A percentile compares a stretch with the other conserved stretches of the same genome.
phyloP scores from a whole-genome alignment of 2,797 vertebrate species.

The Synaphobranchus kaupii region DNA sequence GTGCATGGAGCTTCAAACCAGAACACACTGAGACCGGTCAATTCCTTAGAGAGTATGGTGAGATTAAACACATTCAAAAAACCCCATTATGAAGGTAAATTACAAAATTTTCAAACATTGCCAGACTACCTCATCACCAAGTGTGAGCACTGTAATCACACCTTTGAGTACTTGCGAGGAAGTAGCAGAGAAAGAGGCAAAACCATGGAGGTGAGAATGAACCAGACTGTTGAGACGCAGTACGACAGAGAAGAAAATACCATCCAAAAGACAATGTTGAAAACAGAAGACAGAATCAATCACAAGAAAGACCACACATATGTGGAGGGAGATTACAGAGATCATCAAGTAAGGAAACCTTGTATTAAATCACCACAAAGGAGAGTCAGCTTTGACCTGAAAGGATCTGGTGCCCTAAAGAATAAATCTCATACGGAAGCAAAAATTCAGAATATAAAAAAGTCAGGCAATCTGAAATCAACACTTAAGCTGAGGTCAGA shows the following conservation, averaged over 20 bases:
- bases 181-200: constrained; percentile 39
- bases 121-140: constrained; percentile 42
- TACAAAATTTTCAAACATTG: constrained; percentile 17
- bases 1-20: constrained; percentile 15
- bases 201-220: constrained; percentile 13
- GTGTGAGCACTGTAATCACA: constrained; percentile 59
- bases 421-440: constrained; percentile 36
- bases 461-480: constrained; percentile 8
- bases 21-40: constrained; percentile 21
- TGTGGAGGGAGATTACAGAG: constrained; percentile 24
- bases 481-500: constrained; percentile 10
- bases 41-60: constrained; percentile 11
- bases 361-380: constrained; percentile 44
- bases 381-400: constrained; percentile 70
- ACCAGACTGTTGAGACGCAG: constrained; percentile 26
- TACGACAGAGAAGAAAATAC: constrained; percentile 34
- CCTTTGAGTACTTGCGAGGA: constrained; percentile 44
- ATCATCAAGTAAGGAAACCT: constrained; percentile 48
- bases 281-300: constrained; percentile 52
- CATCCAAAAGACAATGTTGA: constrained; percentile 35
- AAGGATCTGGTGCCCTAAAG: constrained; percentile 44
- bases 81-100: constrained; percentile 16
- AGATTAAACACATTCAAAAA: constrained; percentile 19
- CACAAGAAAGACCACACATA: constrained; percentile 50
- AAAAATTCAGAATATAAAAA: constrained; percentile 35